A percentile compares a stretch with the other conserved stretches of the same genome.
phyloP scores from a whole-genome alignment of 37 sponge, comb jelly and placozoan species.

The Beroe forskalii region DNA sequence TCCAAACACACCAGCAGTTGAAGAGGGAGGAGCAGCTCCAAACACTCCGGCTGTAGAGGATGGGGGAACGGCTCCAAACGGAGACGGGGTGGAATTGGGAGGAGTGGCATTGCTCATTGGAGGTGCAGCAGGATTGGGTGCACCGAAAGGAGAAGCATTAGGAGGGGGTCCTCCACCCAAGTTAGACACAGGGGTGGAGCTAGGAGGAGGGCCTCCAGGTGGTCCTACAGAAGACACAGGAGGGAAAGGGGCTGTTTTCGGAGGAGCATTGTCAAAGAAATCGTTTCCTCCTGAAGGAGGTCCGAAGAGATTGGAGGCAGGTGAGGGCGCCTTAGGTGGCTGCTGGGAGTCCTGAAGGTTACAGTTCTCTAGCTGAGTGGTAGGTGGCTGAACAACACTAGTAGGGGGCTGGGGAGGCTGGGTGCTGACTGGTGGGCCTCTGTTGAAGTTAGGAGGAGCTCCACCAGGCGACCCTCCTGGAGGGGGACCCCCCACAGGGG shows the following conservation, averaged over 20 bases:
- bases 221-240: no score
- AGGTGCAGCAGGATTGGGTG: neutral
- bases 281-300: neutral
- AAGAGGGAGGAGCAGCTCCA: conserved; percentile 11
- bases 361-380: neutral
- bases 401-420: neutral
- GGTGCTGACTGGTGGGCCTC: neutral
- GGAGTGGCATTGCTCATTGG: neutral
- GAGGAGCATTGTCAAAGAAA: conserved; percentile 21
- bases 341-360: neutral
- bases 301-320: conserved; percentile 8
- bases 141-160: neutral
- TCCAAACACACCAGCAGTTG: neutral
- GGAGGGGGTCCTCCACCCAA: conserved; percentile 3
- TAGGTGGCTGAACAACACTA: neutral
- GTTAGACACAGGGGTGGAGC: neutral
- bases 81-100: neutral
- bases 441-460: neutral
- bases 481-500: no score
- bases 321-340: conserved; percentile 34
- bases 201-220: conserved; percentile 3
- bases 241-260: neutral
- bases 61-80: neutral
- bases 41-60: neutral
- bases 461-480: no score